Evolutionary conservation across 2,113 vertebrate species (phyloP).

Genomic region (Mesocricetus auratus): DNA sequence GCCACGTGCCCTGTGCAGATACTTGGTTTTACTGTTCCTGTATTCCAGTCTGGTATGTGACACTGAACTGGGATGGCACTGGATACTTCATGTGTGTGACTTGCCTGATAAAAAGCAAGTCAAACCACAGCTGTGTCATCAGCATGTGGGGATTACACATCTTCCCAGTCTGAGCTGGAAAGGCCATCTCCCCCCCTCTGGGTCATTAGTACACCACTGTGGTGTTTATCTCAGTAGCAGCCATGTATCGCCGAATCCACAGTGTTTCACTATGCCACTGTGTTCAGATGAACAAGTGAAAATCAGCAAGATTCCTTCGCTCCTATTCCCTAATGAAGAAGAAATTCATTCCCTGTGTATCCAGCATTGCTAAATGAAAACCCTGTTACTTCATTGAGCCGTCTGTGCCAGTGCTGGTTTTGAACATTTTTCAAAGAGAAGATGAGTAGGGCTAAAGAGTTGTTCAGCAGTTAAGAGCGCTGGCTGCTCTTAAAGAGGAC

Average conservation of each 20-base stretch:
- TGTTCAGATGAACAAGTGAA: neutral
- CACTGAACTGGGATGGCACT: neutral
- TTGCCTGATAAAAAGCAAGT: neutral
- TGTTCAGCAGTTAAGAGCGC: neutral
- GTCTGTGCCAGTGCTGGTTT: neutral
- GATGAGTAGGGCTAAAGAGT: neutral
- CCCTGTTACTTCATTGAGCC: neutral
- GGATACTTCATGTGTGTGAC: neutral
- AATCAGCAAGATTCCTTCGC: neutral
- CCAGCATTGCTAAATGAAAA: neutral
- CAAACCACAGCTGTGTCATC: neutral
- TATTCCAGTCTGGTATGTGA: neutral
- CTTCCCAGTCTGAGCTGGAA: neutral
- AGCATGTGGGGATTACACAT: neutral
- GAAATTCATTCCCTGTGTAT: neutral
- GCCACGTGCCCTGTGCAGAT: neutral
- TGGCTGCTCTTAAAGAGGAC: neutral
- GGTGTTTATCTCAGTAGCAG: neutral
- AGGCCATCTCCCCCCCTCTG: neutral
- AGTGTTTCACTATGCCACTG: no score
- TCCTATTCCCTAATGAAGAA: neutral
- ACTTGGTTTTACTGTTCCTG: fast-evolving
- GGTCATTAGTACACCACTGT: neutral
- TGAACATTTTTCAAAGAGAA: neutral
- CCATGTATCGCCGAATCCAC: neutral